Conservation (phyloP, 2,113 vertebrate genomes). For the Gymnarchus niloticus region DNA sequence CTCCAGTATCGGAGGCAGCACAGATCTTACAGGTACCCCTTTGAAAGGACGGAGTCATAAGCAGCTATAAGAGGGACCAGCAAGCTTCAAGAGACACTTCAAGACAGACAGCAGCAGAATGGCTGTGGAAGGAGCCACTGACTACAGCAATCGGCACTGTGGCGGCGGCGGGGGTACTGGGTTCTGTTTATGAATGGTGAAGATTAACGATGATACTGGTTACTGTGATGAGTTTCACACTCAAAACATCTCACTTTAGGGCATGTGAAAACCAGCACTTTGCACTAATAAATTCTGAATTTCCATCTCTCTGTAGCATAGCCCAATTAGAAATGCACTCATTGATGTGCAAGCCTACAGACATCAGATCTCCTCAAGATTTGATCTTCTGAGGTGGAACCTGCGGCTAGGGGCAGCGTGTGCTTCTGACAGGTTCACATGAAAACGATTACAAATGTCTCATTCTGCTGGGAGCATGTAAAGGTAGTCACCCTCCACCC, state of each 20-base stretch:
- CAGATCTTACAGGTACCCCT: neutral
- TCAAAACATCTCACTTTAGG: neutral
- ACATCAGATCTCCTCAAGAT: neutral
- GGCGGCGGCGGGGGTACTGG: neutral
- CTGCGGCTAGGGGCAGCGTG: too few species aligned
- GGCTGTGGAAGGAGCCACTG: too few species aligned
- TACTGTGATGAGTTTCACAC: neutral
- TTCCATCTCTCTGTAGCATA: neutral
- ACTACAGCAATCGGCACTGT: neutral
- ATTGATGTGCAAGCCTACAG: neutral
- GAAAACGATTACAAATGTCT: neutral
- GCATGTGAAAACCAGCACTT: neutral
- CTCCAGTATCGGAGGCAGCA: neutral
- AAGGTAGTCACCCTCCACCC: too few species aligned
- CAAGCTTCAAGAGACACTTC: neutral
- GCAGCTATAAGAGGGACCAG: neutral
- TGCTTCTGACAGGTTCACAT: neutral
- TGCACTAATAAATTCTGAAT: too few species aligned
- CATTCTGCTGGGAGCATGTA: too few species aligned
- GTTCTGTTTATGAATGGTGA: neutral
- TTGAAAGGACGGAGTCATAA: neutral
- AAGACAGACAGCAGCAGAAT: neutral
- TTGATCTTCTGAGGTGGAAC: neutral
- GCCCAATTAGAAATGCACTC: neutral
- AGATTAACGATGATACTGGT: neutral